Percentiles rank a stretch among this genome's conserved stretches.
phyloP scores from a whole-genome alignment of 2,888 invertebrate genomes.

The Drosophila pullipes region DNA sequence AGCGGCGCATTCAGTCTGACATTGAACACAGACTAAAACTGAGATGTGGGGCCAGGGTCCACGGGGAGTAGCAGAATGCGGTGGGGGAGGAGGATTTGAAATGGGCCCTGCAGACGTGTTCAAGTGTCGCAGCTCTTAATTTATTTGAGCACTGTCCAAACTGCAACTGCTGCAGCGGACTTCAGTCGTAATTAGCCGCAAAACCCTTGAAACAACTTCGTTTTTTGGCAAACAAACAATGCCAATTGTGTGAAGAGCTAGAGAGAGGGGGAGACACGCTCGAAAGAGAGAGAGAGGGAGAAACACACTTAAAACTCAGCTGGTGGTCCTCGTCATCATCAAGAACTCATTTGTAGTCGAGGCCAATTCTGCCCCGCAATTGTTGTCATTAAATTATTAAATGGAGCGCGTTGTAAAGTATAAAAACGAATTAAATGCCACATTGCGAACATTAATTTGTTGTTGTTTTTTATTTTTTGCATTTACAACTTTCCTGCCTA shows the following conservation, averaged over 20 bases:
- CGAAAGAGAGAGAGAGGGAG: not conserved
- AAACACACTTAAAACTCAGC: slow-evolving; percentile 1
- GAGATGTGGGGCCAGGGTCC: not conserved
- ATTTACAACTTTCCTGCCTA: slow-evolving; percentile 45
- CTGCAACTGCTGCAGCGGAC: slow-evolving; percentile 22
- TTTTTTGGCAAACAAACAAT: slow-evolving; percentile 19
- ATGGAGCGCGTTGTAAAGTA: slow-evolving; percentile 48
- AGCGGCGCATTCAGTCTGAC: slow-evolving; percentile 61
- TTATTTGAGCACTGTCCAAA: slow-evolving; percentile 53
- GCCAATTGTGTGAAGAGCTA: slow-evolving; percentile 27
- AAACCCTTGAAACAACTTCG: slow-evolving; percentile 51
- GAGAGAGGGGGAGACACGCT: not conserved
- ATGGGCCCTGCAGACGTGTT: slow-evolving; percentile 43
- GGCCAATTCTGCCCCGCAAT: slow-evolving; percentile 31
- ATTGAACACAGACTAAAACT: slow-evolving; percentile 56
- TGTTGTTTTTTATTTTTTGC: not conserved
- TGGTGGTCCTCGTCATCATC: slow-evolving; percentile 54
- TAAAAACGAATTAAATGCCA: slow-evolving; percentile 20
- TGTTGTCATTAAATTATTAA: slow-evolving; percentile 70
- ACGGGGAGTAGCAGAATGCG: not conserved
- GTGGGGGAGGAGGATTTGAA: not conserved
- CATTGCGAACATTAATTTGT: not conserved
- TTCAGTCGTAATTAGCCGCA: slow-evolving; percentile 63
- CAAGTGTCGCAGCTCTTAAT: slow-evolving; percentile 66
- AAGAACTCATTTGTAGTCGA: slow-evolving; percentile 73